Evolutionary conservation across 2,888 invertebrate genomes (phyloP).

Genomic region (Synergus umbraculus): DNA sequence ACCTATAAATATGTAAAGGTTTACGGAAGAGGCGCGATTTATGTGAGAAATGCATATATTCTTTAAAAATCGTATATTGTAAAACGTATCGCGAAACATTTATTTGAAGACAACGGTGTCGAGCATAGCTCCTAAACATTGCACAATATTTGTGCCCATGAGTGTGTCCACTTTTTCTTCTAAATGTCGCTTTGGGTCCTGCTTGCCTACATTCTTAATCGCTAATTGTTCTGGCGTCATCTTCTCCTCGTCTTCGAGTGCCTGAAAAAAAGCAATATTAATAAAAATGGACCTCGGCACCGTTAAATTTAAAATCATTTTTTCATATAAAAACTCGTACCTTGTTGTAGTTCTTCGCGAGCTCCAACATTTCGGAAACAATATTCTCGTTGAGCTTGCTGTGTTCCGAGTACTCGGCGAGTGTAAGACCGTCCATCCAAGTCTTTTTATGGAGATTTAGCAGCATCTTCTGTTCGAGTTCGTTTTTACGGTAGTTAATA

Average conservation of each 20-base stretch:
- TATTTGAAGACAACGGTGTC: conserved; percentile 95
- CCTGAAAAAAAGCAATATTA: conserved; percentile 77
- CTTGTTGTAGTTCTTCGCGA: conserved; percentile 98
- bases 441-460: conserved; percentile 99
- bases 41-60: conserved; percentile 39
- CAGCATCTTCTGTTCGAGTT: conserved; percentile 99
- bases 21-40: neutral
- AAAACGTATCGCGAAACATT: conserved; percentile 64
- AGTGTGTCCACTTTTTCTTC: conserved; percentile 98
- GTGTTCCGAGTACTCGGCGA: conserved; percentile 95
- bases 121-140: conserved; percentile 97
- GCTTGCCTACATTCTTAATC: conserved; percentile 99
- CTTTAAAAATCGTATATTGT: conserved; percentile 52
- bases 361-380: conserved; percentile 96
- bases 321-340: conserved; percentile 67
- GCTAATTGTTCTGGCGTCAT: conserved; percentile 99
- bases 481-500: conserved; percentile 99
- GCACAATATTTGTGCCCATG: conserved; percentile 98
- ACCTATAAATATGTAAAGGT: neutral
- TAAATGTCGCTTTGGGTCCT: conserved; percentile 99
- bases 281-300: conserved; percentile 3
- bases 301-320: neutral
- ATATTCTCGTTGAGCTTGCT: conserved; percentile 95
- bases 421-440: conserved; percentile 97
- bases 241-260: conserved; percentile 98